Base-by-base conservation (phyloP, 2,888 invertebrate species). In the Merodon equestris region DNA sequence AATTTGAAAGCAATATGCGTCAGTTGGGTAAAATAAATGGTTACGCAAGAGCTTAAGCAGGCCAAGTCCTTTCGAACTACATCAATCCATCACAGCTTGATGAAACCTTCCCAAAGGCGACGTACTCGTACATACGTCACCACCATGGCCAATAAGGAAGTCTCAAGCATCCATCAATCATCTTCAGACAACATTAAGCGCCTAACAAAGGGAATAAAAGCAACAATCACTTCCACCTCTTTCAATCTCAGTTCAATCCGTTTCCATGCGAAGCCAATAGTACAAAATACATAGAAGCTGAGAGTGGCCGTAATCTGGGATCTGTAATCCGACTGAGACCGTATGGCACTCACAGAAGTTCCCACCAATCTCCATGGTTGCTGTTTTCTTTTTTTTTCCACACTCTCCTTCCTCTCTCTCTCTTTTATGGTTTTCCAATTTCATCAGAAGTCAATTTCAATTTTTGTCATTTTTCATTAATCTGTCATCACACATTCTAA, bases 401-500 rank as follows among this genome's bases (percentile, higher is more conserved):
- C 7, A 36, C 40, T 40, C 10, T 42, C 12, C 34, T 44, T 54
- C 63, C 58, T 68, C 40, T 40, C 10, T 42, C 12, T 27, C 38
- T 58, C 64, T 64, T 68, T 73, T 64, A 64, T 68, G 58, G 53
- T 56, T 79, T 74, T 79, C 74, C 79, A 79, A 79, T 79, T 79
- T 79, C 70, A 56, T 79, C 40, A 54, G 54, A 70, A 74, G 74
- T 74, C 79, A 79, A 79, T 79, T 79, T 79, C 50, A 70, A 60
- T 79, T 74, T 79, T 79, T 79, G 84, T 83, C 85, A 87, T 87
- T 87, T 86, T 86, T 86, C 84, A 85, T 83, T 84, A 81, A 83
- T 83, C 86, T 87, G 87, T 87, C 87, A 86, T 86, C 87, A 87
- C 86, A 85, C 85, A 84, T 84, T 84, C 84, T 82, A 86, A 87